Percentiles rank a stretch among this genome's conserved stretches.
phyloP scores from a whole-genome alignment of 2,113 vertebrate species.

The Nothocercus nigrocapillus region DNA sequence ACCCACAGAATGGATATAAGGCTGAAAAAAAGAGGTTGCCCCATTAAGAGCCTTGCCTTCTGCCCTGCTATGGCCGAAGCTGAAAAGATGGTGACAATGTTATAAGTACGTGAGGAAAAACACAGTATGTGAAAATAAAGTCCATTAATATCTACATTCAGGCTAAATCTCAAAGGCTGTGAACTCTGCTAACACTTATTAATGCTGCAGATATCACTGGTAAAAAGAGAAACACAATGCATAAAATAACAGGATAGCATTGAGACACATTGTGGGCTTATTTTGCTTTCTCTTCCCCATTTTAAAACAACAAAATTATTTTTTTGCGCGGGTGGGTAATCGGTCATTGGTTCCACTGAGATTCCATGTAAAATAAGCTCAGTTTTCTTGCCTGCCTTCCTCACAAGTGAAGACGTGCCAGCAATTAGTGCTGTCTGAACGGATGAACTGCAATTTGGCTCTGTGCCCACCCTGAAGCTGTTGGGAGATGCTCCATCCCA shows the following conservation, averaged over 20 bases:
- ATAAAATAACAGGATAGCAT: neutral
- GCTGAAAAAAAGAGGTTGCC: slow-evolving; percentile 70
- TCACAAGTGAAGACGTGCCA: neutral
- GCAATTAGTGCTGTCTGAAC: neutral
- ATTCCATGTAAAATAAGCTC: neutral
- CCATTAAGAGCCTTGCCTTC: neutral
- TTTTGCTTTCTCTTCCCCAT: neutral
- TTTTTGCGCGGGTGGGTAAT: neutral
- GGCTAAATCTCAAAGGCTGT: neutral
- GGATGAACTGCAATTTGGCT: neutral
- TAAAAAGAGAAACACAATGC: neutral
- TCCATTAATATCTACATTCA: neutral
- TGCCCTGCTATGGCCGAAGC: neutral
- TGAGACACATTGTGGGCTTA: neutral
- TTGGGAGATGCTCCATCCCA: neutral
- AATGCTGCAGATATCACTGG: neutral
- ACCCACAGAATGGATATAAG: slow-evolving; percentile 82
- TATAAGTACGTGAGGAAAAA: fast-evolving
- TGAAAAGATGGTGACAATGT: neutral
- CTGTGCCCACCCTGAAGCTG: neutral
- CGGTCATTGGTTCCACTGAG: neutral
- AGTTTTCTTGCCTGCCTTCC: neutral
- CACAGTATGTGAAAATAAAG: neutral
- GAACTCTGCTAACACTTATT: neutral
- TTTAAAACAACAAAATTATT: neutral